Evolutionary conservation across 2,888 invertebrate genomes (phyloP).

Genomic region (Agrilus cyanescens): DNA sequence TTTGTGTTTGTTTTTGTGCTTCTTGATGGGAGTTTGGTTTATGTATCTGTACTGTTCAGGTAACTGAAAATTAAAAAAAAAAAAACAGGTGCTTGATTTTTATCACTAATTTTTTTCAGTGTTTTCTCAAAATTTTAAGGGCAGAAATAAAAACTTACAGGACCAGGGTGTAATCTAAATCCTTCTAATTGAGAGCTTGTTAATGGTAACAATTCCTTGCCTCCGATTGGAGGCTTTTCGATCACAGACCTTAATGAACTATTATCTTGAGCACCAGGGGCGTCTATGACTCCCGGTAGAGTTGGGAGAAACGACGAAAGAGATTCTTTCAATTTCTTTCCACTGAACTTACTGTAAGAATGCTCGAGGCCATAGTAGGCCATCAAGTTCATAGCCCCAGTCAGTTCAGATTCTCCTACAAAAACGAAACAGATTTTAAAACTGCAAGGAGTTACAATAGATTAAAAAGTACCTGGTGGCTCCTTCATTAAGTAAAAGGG

Average conservation of each 20-base stretch:
- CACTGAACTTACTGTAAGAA: constrained; percentile 95
- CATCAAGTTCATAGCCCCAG: constrained; percentile 95
- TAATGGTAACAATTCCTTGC: constrained; percentile 78
- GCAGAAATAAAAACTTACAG: constrained; percentile 39
- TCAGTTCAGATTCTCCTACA: constrained; percentile 79
- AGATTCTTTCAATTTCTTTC: constrained; percentile 90
- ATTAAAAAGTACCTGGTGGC: constrained; percentile 58
- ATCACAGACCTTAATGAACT: constrained; percentile 89
- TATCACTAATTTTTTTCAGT: too few relatives aligned
- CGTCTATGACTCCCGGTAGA: constrained; percentile 89
- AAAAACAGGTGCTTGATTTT: too few relatives aligned
- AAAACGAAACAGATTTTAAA: constrained; percentile 9
- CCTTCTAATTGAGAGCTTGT: constrained; percentile 83
- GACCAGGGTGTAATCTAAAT: constrained; percentile 90
- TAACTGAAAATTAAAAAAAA: constrained; percentile 40
- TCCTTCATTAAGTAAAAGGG: constrained; percentile 98
- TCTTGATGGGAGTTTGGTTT: constrained; percentile 82
- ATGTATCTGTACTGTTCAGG: constrained; percentile 93
- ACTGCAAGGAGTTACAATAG: constrained; percentile 4
- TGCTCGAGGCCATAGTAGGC: constrained; percentile 92
- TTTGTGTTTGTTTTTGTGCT: constrained; percentile 92
- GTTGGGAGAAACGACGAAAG: constrained; percentile 90
- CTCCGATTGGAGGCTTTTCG: constrained; percentile 88
- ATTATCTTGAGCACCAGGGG: constrained; percentile 74
- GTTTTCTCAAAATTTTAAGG: too few relatives aligned